These are phyloP conservation scores for Caenorhabditis macrosperma DNA, from an alignment of 2,888 invertebrate species.

Conservation along the genomic window DNA sequence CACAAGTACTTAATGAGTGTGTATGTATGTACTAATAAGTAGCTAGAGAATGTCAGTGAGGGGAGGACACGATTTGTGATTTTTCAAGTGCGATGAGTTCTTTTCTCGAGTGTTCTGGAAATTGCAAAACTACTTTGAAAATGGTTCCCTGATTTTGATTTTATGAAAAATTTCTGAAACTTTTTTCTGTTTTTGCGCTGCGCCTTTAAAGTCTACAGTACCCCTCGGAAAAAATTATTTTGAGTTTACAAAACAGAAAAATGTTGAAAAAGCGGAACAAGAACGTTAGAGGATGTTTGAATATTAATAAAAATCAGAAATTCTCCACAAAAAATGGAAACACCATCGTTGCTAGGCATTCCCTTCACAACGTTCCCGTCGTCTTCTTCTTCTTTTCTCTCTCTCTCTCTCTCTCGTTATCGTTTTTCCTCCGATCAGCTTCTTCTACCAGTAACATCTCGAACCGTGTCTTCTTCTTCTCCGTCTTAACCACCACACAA, in stretches of 20 bases:
- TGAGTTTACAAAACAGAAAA: too few relatives aligned
- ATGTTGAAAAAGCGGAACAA: too few relatives aligned
- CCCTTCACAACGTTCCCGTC: too few relatives aligned
- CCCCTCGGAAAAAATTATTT: too few relatives aligned
- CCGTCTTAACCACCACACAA: too few relatives aligned
- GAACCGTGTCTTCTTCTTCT: background rate
- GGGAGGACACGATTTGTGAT: background rate
- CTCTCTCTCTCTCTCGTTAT: background rate
- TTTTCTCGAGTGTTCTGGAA: too few relatives aligned
- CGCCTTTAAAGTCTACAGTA: background rate
- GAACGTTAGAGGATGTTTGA: too few relatives aligned
- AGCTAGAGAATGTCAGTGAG: background rate
- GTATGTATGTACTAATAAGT: conserved; percentile 8
- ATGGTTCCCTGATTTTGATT: background rate
- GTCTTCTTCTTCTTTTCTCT: background rate
- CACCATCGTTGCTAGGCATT: too few relatives aligned
- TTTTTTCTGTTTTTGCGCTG: background rate
- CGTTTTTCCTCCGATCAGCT: too few relatives aligned
- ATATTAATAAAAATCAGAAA: too few relatives aligned
- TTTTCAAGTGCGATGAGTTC: background rate
- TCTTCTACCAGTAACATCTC: background rate
- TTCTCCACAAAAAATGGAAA: too few relatives aligned
- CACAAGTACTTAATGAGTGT: background rate
- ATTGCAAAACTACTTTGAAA: too few relatives aligned
- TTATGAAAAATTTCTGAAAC: background rate